Evolutionary conservation across 2,113 vertebrate genomes (phyloP), one percentile per base, ranked within the genome.

Genomic region (Nycticryphes semicollaris): DNA sequence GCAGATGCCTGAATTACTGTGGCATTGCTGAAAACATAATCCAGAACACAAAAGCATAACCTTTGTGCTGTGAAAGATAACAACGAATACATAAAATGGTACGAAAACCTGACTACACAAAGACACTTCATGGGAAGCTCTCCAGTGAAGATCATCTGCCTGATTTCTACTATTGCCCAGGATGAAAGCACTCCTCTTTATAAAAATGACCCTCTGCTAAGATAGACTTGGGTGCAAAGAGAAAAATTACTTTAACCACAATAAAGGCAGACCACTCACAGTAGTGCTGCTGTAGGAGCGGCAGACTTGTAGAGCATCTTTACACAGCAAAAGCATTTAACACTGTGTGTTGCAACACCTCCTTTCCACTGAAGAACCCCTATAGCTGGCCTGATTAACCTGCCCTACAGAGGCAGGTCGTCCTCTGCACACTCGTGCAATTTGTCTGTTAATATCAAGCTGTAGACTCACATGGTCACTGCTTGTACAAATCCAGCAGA

Each of bases 391-490:
- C n/a, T 21, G 13, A 35, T 37, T 39, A 53, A 43, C 15, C 16
- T 37, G 23, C 31, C 37, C 69, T 43, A 0, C 1, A 19, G 73
- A 54, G 33, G 47, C 31, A 81, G 69, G 43, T 27, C 39, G 80
- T 84, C 30, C 37, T 43, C 43, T 56, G 51, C 37, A 59, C 25
- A 3, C 20, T 15, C 7, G 2, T 14, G 30, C 39, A 45, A 76
- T 53, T 39, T 56, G 41, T 82, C 74, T 39, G 60, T 24, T 17
- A 15, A 9, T 12, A 31, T 10, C 39, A 54, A 51, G 66, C 25
- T 2, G 2, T 5, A 73, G n/a, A 10, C 48, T 63, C 56, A 47
- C 12, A 10, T 0, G 1, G 51, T 3, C 9, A 6, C 57, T 10
- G 27, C 66, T 27, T 57, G 67, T 8, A 60, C 77, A 87, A 87